Evolutionary conservation across 1,140 invertebrate genomes (phyloP), one percentile per base, ranked within the genome.

Genomic region (Babylonia areolata): DNA sequence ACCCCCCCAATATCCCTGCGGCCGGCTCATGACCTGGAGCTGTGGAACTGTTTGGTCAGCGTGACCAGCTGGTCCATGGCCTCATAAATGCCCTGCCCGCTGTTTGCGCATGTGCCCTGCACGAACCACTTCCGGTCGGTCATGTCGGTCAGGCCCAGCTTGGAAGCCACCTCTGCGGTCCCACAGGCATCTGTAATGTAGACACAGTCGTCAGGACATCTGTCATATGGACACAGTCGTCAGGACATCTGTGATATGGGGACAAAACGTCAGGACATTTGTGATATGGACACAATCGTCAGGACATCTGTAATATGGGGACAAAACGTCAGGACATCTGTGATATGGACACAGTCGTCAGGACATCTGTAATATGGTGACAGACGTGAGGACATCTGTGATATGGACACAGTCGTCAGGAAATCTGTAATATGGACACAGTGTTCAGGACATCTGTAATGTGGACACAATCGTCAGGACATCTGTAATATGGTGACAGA

Each of bases 171-270:
- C 46, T 92, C 89, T 40, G 89, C 85, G 31, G 91, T 85, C 31
- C 88, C 87, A 3, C 89, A 37, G 2, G 92, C 92, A 85, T 91
- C 88, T 42, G 91, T 89, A 90, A 73, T 75, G 87, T 86, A 64
- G 46, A 51, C 9, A 51, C 9, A 51, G 46, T 51, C 81, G 40
- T 77, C 83, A 33, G 69, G 23, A 91, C 64, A 93, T 77, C 87
- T 93, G 93, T 85, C 94, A 93, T 89, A 94, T 94, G 85, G 94
- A 94, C 5, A 88, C 9, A 51, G 46, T 51, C 46, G 17, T 9
- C 46, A 51, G 9, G 3, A 94, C 89, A 31, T 93, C 88, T 0
- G 94, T 89, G 3, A 93, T 92, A 5, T 93, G 92, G n/a, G 87
- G 88, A 81, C 78, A 81, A 91, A 46, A 6, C 42, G 15, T 5